Percentiles rank a stretch among this genome's conserved stretches.
Evolutionary conservation across 1,140 invertebrate genomes (phyloP).

Genomic region (Helicoverpa armigera): DNA sequence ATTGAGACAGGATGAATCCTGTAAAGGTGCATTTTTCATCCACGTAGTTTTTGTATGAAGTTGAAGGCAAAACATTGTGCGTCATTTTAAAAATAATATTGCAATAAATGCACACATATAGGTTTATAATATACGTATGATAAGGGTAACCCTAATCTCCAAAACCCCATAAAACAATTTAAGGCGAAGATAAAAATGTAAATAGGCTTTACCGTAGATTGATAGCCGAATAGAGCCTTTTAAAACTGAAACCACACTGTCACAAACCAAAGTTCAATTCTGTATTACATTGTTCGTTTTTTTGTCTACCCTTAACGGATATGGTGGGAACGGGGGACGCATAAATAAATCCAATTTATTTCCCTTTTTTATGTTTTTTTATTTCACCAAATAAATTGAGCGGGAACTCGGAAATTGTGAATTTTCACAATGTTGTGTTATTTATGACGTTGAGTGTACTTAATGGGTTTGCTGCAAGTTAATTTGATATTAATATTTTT

Average conservation of each 20-base stretch:
- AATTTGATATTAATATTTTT: conserved; percentile 25
- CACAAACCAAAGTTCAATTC: conserved; percentile 77
- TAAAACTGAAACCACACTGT: conserved; percentile 66
- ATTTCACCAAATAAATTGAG: conserved; percentile 44
- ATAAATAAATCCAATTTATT: conserved; percentile 60
- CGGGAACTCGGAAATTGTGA: conserved; percentile 30
- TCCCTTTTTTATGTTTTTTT: conserved; percentile 35
- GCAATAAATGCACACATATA: too few relatives aligned
- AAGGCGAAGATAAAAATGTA: conserved; percentile 38
- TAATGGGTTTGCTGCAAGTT: conserved; percentile 27
- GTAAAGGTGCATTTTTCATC: too few relatives aligned
- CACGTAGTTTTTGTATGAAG: too few relatives aligned
- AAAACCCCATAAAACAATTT: conserved; percentile 31
- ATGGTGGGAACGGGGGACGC: conserved; percentile 43
- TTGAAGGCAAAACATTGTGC: too few relatives aligned
- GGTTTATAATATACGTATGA: too few relatives aligned
- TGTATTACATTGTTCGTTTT: conserved; percentile 74
- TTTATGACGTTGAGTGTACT: conserved; percentile 33
- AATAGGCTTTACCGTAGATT: conserved; percentile 68
- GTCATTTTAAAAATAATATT: too few relatives aligned
- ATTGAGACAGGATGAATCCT: too few relatives aligned
- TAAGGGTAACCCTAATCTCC: not conserved
- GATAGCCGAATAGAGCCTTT: conserved; percentile 73
- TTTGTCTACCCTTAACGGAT: conserved; percentile 70
- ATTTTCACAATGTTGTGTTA: conserved; percentile 28